Conservation (phyloP, 2,888 invertebrate genomes). For the Hydrotaea cyrtoneurina region DNA sequence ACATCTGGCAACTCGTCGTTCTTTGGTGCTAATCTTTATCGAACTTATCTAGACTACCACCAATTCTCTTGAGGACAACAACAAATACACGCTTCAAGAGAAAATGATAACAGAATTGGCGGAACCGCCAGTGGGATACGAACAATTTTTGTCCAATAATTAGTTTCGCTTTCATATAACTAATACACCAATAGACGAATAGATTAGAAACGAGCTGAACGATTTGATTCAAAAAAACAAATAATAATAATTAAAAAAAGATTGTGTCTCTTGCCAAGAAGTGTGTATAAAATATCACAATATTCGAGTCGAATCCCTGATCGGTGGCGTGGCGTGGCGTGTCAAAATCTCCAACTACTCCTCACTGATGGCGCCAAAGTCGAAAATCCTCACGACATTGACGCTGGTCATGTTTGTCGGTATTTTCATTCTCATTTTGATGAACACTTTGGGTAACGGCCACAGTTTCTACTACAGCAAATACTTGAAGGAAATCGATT, state of each 20-base stretch:
- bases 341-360: too few species aligned
- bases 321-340: too few species aligned
- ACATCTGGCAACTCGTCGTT: background rate
- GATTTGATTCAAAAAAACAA: background rate
- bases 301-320: too few species aligned
- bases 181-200: background rate
- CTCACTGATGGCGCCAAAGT: slow-evolving; percentile 34
- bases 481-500: background rate
- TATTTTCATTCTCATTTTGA: slow-evolving; percentile 5
- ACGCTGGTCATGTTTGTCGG: background rate
- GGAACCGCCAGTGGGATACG: background rate
- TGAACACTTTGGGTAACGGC: slow-evolving; percentile 23
- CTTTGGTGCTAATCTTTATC: background rate
- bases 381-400: slow-evolving; percentile 8
- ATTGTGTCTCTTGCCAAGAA: too few species aligned
- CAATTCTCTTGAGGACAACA: background rate
- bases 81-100: background rate
- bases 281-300: too few species aligned
- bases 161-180: background rate
- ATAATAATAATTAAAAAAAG: background rate
- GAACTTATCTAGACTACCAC: background rate
- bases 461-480: slow-evolving; percentile 31
- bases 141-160: background rate
- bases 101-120: background rate
- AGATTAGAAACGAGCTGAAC: background rate